phyloP scores from a whole-genome alignment of 2,113 vertebrate genomes.

The Nesoenas mayeri region DNA sequence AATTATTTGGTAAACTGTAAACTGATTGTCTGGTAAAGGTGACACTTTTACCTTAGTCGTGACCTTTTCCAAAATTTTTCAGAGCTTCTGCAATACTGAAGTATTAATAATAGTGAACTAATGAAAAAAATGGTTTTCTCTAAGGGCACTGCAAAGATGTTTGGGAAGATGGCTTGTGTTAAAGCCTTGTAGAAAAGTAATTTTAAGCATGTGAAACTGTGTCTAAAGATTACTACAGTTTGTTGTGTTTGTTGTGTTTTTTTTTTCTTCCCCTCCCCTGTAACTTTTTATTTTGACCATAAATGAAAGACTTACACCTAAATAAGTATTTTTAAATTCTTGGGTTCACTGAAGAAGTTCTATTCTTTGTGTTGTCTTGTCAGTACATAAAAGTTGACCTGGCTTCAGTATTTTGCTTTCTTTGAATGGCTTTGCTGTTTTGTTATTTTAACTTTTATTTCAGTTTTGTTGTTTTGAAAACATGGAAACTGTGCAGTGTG shows the following conservation, averaged over 20 bases:
- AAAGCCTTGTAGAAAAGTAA: neutral
- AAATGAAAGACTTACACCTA: neutral
- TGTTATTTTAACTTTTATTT: neutral
- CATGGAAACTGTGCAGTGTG: neutral
- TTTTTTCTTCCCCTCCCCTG: fast-evolving
- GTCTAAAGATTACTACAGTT: neutral
- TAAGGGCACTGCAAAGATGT: neutral
- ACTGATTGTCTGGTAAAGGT: neutral
- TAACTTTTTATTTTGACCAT: neutral
- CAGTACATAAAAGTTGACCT: neutral
- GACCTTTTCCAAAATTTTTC: neutral
- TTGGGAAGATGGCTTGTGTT: neutral
- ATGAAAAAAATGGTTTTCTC: neutral
- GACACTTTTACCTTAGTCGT: neutral
- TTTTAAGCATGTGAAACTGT: neutral
- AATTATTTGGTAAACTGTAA: neutral
- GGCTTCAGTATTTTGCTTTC: neutral
- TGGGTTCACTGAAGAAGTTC: neutral
- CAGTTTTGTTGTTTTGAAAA: neutral
- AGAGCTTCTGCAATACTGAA: neutral
- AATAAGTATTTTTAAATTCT: neutral
- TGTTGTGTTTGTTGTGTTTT: neutral
- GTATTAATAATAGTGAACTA: neutral
- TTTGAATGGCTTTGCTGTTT: neutral
- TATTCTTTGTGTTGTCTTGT: neutral